A percentile compares a stretch with the other conserved stretches of the same genome.
Conservation (phyloP, 2,888 invertebrate genomes). For the Synanthedon andrenaeformis region DNA sequence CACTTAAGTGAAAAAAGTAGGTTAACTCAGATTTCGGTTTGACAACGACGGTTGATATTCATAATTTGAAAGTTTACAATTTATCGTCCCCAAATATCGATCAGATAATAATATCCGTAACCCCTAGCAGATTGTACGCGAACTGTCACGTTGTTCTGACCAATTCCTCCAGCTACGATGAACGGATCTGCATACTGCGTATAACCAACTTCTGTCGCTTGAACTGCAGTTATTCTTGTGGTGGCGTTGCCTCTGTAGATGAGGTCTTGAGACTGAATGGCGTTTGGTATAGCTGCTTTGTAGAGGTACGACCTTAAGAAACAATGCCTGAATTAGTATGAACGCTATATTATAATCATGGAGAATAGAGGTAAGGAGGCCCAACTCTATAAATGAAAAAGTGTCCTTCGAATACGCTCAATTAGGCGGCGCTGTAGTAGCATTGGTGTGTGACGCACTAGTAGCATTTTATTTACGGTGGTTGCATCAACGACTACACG, state of each 20-base stretch:
- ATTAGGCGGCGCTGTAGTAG: too few relatives aligned
- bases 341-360: too few relatives aligned
- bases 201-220: constrained; percentile 33
- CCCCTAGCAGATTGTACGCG: constrained; percentile 34
- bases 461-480: too few relatives aligned
- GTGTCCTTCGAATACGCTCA: too few relatives aligned
- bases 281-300: constrained; percentile 21
- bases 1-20: too few relatives aligned
- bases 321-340: not conserved
- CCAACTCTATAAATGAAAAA: too few relatives aligned
- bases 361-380: too few relatives aligned
- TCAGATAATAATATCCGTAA: constrained; percentile 39
- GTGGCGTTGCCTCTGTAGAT: constrained; percentile 30
- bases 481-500: too few relatives aligned
- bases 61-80: too few relatives aligned
- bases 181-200: constrained; percentile 33
- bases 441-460: too few relatives aligned
- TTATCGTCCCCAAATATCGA: constrained; percentile 44
- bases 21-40: too few relatives aligned
- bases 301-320: constrained; percentile 23
- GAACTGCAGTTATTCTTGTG: constrained; percentile 32
- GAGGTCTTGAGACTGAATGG: constrained; percentile 41
- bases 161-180: constrained; percentile 25
- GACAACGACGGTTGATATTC: too few relatives aligned
- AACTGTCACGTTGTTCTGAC: constrained; percentile 30